A percentile compares a stretch with the other conserved stretches of the same genome.
These are phyloP conservation scores for Poeciliopsis gracilis DNA, from an alignment of 2,797 vertebrate species.

Conservation along the genomic window DNA sequence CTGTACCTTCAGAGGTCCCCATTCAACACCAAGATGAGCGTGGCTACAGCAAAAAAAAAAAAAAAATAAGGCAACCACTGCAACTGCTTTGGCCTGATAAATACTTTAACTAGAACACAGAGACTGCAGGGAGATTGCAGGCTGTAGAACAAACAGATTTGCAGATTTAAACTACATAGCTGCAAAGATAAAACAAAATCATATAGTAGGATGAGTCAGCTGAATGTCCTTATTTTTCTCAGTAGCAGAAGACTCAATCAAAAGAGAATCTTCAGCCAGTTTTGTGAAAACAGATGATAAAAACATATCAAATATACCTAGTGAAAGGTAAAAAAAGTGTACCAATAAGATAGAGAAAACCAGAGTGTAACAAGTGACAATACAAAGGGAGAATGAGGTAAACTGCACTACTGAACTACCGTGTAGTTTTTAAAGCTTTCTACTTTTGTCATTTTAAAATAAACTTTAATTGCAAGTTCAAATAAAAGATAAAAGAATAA, in stretches of 20 bases:
- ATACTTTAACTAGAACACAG: neutral
- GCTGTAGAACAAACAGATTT: neutral
- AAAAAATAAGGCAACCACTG: neutral
- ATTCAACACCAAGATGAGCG: neutral
- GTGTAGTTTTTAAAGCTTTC: neutral
- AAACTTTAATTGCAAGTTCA: neutral
- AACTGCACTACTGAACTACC: neutral
- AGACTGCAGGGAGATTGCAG: neutral
- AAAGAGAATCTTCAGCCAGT: neutral
- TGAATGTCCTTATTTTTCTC: neutral
- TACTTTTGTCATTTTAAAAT: too few relatives aligned
- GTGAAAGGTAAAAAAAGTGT: neutral
- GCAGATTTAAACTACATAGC: neutral
- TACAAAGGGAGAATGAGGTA: neutral
- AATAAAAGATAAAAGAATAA: too few relatives aligned
- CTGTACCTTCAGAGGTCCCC: slow-evolving; percentile 10
- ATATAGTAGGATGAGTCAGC: neutral
- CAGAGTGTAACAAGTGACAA: neutral
- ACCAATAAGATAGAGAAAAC: neutral
- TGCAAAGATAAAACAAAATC: neutral
- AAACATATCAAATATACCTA: neutral
- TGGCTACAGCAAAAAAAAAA: neutral
- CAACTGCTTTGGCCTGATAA: slow-evolving; percentile 9
- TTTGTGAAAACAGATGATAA: neutral
- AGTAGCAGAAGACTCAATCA: neutral